phyloP scores from a whole-genome alignment of 2,113 vertebrate species.

The Mesembrinibis cayennensis region DNA sequence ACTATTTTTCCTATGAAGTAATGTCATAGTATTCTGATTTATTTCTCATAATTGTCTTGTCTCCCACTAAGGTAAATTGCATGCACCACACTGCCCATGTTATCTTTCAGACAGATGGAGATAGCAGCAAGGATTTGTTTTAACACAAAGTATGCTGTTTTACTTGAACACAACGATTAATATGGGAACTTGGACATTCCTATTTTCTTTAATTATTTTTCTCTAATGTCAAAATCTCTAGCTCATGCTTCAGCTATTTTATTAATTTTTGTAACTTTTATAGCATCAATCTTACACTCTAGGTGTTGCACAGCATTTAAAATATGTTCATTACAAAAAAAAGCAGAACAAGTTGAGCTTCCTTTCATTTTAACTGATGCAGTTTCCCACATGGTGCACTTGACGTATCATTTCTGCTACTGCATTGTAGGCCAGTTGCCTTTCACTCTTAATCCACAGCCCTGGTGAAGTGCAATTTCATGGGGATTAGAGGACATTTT shows the following conservation, averaged over 20 bases:
- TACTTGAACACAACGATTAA: neutral
- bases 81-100: rapidly evolving
- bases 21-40: neutral
- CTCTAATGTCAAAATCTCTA: neutral
- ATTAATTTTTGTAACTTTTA: neutral
- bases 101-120: neutral
- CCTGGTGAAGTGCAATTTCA: neutral
- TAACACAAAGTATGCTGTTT: neutral
- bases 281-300: neutral
- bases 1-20: neutral
- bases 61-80: neutral
- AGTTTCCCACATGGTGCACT: neutral
- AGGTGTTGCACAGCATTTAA: neutral
- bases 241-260: neutral
- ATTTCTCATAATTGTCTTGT: neutral
- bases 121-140: neutral
- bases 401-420: neutral
- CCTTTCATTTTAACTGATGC: neutral
- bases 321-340: neutral
- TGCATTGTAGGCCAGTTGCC: neutral
- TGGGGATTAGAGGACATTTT: neutral
- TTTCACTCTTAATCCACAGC: neutral
- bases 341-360: neutral
- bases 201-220: neutral
- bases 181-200: neutral